Evolutionary conservation across 2,113 vertebrate species (phyloP).

Genomic region (Circaetus gallicus): DNA sequence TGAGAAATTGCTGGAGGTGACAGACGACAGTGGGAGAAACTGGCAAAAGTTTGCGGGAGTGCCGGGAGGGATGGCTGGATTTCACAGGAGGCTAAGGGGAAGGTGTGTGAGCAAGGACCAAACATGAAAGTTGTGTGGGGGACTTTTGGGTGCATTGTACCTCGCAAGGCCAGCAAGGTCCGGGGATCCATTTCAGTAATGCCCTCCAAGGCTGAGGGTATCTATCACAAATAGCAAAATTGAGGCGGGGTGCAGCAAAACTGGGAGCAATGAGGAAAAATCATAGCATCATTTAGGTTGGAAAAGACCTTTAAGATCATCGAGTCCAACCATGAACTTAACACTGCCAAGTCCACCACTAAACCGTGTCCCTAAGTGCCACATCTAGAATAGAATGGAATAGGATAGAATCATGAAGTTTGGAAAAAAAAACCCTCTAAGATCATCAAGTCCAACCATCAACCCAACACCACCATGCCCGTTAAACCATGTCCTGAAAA

Average conservation of each 20-base stretch:
- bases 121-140: accelerated
- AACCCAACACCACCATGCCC: too few relatives aligned
- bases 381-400: too few relatives aligned
- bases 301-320: too few relatives aligned
- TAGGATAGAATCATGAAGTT: too few relatives aligned
- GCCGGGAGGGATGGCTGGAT: background rate
- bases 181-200: background rate
- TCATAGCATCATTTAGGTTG: too few relatives aligned
- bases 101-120: background rate
- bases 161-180: background rate
- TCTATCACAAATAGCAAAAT: background rate
- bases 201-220: background rate
- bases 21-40: background rate
- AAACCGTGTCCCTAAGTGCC: too few relatives aligned
- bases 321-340: too few relatives aligned
- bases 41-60: background rate
- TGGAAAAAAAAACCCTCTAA: too few relatives aligned
- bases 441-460: too few relatives aligned
- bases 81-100: background rate
- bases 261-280: background rate
- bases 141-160: background rate
- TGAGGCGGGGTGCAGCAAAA: background rate
- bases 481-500: background rate
- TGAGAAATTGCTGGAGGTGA: background rate
- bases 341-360: too few relatives aligned